Percentiles rank a stretch among this genome's conserved stretches.
Conservation (phyloP, 2,888 invertebrate genomes). For the Himalopsyche tibetana region DNA sequence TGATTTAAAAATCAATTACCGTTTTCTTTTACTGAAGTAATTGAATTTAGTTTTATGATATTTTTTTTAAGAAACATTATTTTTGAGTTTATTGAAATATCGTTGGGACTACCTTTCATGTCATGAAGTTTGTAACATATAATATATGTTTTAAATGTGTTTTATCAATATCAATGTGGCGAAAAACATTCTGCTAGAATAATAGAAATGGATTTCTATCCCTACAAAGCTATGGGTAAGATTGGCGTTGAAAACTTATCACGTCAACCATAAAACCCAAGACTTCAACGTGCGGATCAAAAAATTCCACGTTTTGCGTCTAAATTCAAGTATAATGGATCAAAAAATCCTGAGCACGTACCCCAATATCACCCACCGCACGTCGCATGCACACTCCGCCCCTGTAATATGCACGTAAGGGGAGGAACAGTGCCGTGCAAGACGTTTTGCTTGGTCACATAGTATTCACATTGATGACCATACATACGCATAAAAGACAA, state of each 20-base stretch:
- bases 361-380: constrained; percentile 45
- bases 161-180: too few species aligned
- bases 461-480: not conserved
- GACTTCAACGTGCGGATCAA: constrained; percentile 6
- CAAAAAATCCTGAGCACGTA: constrained; percentile 54
- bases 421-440: constrained; percentile 3
- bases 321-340: constrained; percentile 55
- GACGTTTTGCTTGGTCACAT: not conserved
- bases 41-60: too few species aligned
- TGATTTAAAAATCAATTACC: too few species aligned
- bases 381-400: constrained; percentile 14
- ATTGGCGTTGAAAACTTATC: not conserved
- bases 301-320: constrained; percentile 52
- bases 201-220: not conserved
- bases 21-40: too few species aligned
- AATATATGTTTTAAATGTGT: too few species aligned
- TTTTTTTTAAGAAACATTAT: too few species aligned
- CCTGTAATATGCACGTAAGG: constrained; percentile 20
- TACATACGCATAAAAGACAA: not conserved
- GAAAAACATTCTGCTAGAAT: too few species aligned
- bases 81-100: too few species aligned
- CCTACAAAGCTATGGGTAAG: not conserved
- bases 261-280: constrained; percentile 34
- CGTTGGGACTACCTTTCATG: too few species aligned
- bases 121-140: too few species aligned